phyloP scores from a whole-genome alignment of 2,113 vertebrate genomes.

The Anolis carolinensis region DNA sequence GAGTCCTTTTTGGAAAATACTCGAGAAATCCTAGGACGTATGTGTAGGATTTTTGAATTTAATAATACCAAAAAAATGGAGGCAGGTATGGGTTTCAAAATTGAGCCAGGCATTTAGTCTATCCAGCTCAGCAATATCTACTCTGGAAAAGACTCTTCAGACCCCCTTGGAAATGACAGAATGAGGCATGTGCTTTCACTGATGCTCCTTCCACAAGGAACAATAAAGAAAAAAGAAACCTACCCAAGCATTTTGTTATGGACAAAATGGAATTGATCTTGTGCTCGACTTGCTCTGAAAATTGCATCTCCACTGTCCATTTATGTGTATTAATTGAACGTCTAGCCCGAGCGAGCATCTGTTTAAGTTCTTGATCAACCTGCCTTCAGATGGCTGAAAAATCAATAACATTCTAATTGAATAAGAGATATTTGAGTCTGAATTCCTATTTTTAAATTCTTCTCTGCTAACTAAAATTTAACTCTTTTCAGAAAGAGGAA shows the following conservation, averaged over 20 bases:
- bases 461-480: conserved; percentile 38
- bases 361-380: conserved; percentile 71
- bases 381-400: conserved; percentile 40
- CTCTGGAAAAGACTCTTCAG: neutral
- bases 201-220: neutral
- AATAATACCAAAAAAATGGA: too few relatives aligned
- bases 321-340: conserved; percentile 68
- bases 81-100: neutral
- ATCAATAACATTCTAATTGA: conserved; percentile 70
- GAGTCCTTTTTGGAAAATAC: too few relatives aligned
- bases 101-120: neutral
- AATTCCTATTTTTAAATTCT: conserved; percentile 28
- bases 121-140: neutral
- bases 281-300: conserved; percentile 66
- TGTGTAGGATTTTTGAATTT: too few relatives aligned
- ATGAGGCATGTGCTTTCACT: conserved; percentile 10
- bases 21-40: too few relatives aligned
- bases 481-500: conserved; percentile 26
- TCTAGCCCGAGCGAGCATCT: conserved; percentile 48
- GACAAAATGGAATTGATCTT: conserved; percentile 67
- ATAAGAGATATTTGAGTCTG: conserved; percentile 62
- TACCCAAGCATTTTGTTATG: conserved; percentile 33
- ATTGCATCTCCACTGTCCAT: conserved; percentile 66
- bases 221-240: conserved; percentile 40
- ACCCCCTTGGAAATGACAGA: neutral